Evolutionary conservation across 2,113 vertebrate species (phyloP), one percentile per base, ranked within the genome.

Genomic region (Oceanodroma tethys): DNA sequence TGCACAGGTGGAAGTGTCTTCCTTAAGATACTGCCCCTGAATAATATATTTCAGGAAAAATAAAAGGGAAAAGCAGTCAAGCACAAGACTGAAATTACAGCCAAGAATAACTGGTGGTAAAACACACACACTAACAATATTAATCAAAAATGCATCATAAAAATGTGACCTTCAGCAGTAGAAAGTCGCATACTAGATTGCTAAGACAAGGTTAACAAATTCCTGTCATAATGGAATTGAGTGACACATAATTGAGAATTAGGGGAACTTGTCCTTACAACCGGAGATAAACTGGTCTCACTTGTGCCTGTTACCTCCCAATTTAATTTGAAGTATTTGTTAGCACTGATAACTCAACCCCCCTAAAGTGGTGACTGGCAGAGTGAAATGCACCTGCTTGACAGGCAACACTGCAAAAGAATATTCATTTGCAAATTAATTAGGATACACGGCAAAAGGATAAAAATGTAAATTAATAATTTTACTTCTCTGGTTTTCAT

Each of bases 301-400:
- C 34, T 53, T 22, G 25, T 45, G 50, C 13, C 16, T 58, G 42
- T 50, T 95, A 83, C 72, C 48, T 85, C 91, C 78, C 75, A 85
- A 62, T 81, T 86, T 71, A 87, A 94, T 78, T 11, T 60, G n/a
- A 95, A 94, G 36, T 70, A 52, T 90, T 83, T 97, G 76, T 71
- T 93, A 96, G 87, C 76, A 72, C 38, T 27, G 58, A 92, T 67
- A 94, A 94, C 47, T 90, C 89, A 95, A 47, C 29, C 58, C 59
- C 29, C 58, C 59, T 93, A 96, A 85, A 20, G 81, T 58, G 10
- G 25, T 86, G 32, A 73, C 38, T 27, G 30, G 63, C 38, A 56
- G 2, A 58, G 26, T 26, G 16, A 71, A 86, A 88, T 58, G 50
- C 55, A 26, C 13, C 5, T 4, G 29, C 85, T 6, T 40, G 8